Conservation (phyloP, 2,888 invertebrate species). For the Brachyopa scutellaris region DNA sequence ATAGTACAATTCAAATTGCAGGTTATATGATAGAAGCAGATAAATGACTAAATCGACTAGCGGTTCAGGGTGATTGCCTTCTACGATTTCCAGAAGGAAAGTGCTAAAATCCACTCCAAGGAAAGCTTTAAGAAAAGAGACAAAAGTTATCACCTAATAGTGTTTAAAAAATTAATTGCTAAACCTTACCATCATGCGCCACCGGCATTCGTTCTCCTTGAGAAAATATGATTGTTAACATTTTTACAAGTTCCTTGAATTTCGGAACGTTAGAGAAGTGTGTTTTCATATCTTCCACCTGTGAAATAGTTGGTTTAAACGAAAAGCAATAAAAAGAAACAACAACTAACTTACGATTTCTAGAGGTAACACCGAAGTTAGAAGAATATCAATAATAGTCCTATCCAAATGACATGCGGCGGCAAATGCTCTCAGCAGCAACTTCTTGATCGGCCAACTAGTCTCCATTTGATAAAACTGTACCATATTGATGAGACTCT, state of each 20-base stretch:
- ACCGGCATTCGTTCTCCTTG: conserved; percentile 95
- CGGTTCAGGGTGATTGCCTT: conserved; percentile 92
- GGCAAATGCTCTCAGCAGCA: conserved; percentile 92
- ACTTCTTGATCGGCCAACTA: conserved; percentile 91
- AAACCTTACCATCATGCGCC: conserved; percentile 89
- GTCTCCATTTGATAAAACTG: conserved; percentile 98
- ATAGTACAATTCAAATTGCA: conserved; percentile 88
- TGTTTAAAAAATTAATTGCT: neutral
- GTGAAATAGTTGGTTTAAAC: conserved; percentile 68
- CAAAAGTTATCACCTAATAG: neutral
- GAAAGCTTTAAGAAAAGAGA: conserved; percentile 85
- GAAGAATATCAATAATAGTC: conserved; percentile 90
- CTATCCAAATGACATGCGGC: conserved; percentile 93
- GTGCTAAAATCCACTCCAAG: conserved; percentile 91
- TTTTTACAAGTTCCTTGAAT: conserved; percentile 90
- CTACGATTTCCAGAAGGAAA: conserved; percentile 91
- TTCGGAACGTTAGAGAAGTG: conserved; percentile 90
- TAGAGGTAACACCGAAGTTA: conserved; percentile 93
- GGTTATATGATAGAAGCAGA: conserved; percentile 92
- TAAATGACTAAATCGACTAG: conserved; percentile 93
- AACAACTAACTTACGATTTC: conserved; percentile 89
- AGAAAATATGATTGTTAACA: conserved; percentile 94
- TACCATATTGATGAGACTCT: conserved; percentile 91
- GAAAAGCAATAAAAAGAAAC: conserved; percentile 79
- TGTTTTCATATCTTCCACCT: conserved; percentile 88